Evolutionary conservation across 2,113 vertebrate genomes (phyloP), one percentile per base, ranked within the genome.

Genomic region (Entelurus aequoreus): DNA sequence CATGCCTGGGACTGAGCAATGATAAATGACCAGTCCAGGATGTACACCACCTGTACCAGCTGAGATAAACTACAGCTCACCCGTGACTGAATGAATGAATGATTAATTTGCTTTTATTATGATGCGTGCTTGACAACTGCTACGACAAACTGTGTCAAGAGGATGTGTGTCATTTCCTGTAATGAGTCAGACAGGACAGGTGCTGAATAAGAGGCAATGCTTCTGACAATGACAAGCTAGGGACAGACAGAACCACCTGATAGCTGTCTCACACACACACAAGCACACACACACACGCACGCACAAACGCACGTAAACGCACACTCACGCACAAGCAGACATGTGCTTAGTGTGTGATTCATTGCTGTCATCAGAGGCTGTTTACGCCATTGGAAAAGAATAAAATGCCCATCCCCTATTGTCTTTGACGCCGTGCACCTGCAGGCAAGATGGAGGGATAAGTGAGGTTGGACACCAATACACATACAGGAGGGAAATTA

Each of bases 341-440:
- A 59, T 37, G 60, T 44, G 53, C 56, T 58, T 14, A n/a, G 42
- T 37, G 67, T 65, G 74, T 81, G 71, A 74, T 38, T 84, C 73
- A 65, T 71, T 53, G 57, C 82, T 84, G 79, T 89, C 84, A 88
- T 84, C 84, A 79, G 51, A 57, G 69, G 63, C 72, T 66, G 68
- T 84, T 83, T 80, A 59, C 38, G 63, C 37, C 36, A 9, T 62
- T 62, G 68, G 80, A 84, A 79, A 82, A 65, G 48, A 65, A 76
- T 81, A 72, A 65, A 69, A 72, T 56, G 72, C 54, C 56, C 69
- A 54, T 56, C 14, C 2, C 10, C 72, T 71, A 74, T 85, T 84
- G 86, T 88, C 71, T 79, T 66, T 76, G 87, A 79, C 59, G 75
- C 65, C 72, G 35, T 16, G 75, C 85, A 89, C 81, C 87, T 89